These are phyloP conservation scores for Stenodema calcarata DNA, from an alignment of 2,888 invertebrate species.

Conservation along the genomic window DNA sequence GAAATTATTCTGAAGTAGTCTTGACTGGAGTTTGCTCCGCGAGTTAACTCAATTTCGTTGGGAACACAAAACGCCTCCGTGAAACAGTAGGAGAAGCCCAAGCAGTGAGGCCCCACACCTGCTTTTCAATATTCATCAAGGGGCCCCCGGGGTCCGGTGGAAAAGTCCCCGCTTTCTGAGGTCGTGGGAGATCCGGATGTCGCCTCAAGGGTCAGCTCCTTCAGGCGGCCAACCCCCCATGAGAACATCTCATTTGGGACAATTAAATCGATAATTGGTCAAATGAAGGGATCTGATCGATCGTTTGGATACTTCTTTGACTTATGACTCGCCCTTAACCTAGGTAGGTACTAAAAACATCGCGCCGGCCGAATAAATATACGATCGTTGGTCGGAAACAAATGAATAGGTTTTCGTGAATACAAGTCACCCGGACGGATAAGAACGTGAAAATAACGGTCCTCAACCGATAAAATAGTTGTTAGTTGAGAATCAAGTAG, in stretches of 20 bases:
- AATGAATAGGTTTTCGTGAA: no score
- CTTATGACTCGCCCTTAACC: background rate
- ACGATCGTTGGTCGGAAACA: no score
- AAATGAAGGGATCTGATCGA: background rate
- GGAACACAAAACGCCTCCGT: background rate
- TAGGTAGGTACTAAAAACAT: background rate
- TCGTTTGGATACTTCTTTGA: background rate
- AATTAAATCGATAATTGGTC: background rate
- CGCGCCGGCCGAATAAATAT: background rate
- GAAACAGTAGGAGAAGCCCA: background rate
- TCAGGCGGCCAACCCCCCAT: background rate
- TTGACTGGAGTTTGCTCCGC: background rate
- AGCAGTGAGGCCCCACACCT: background rate
- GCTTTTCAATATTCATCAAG: conserved; percentile 20
- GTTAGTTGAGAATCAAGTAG: no score
- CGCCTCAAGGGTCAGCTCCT: background rate
- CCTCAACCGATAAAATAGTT: no score
- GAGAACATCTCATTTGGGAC: background rate
- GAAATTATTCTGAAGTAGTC: background rate
- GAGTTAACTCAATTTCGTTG: background rate
- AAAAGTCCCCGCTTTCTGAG: background rate
- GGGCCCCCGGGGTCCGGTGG: background rate
- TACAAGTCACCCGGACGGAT: no score
- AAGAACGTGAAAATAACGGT: no score
- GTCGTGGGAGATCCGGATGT: conserved; percentile 24